Evolutionary conservation across 2,113 vertebrate species (phyloP).

Genomic region (Polyodon spathula): DNA sequence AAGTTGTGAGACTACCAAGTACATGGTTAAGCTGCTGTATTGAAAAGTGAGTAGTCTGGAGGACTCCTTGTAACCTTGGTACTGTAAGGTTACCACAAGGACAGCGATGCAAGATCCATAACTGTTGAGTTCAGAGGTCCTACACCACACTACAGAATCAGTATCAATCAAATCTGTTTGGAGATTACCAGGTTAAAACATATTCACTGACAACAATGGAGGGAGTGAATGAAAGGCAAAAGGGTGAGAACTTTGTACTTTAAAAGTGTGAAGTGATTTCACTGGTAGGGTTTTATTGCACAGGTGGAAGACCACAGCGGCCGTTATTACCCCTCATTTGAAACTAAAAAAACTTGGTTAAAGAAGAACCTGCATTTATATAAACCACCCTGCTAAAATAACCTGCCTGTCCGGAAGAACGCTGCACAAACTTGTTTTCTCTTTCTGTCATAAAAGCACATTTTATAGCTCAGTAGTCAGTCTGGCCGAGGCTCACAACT

Average conservation of each 20-base stretch:
- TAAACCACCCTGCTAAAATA: neutral
- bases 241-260: constrained; percentile 49
- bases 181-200: constrained; percentile 21
- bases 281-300: constrained; percentile 39
- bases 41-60: no score
- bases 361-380: constrained; percentile 52
- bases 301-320: constrained; percentile 38
- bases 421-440: neutral
- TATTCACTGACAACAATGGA: constrained; percentile 39
- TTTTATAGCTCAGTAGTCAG: constrained; percentile 56
- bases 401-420: no score
- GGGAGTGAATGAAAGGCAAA: no score
- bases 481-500: constrained; percentile 47
- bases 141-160: neutral
- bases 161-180: neutral
- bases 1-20: no score
- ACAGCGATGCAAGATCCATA: no score
- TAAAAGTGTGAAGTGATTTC: constrained; percentile 59
- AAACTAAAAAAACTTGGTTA: constrained; percentile 53
- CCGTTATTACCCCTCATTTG: constrained; percentile 45
- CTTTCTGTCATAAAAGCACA: constrained; percentile 52
- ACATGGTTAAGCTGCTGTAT: no score
- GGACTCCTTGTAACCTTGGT: no score
- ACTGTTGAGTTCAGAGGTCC: no score
- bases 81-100: no score